Percentiles rank a stretch among this genome's conserved stretches.
These are phyloP conservation scores for Eriosoma lanigerum DNA, from an alignment of 1,140 invertebrate genomes.

Conservation along the genomic window DNA sequence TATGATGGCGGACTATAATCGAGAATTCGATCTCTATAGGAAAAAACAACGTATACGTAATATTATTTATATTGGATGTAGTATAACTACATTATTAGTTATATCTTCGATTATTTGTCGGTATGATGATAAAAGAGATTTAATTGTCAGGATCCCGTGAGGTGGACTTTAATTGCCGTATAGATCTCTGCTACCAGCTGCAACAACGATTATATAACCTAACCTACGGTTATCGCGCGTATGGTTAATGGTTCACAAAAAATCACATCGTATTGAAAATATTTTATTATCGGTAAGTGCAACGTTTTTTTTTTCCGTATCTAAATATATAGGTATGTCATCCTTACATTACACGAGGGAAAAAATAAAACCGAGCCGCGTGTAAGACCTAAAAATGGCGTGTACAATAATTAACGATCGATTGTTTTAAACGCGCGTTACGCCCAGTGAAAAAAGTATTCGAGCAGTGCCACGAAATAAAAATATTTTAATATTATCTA, in stretches of 20 bases:
- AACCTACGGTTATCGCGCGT: neutral
- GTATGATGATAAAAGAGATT: slow-evolving; percentile 26
- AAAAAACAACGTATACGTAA: no score
- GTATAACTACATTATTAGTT: no score
- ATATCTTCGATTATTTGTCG: slow-evolving; percentile 6
- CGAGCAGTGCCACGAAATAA: neutral
- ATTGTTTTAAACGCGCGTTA: slow-evolving; percentile 24
- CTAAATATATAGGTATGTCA: no score
- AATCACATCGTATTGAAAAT: neutral
- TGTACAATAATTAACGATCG: slow-evolving; percentile 29
- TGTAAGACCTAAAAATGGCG: no score
- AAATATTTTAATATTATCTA: neutral
- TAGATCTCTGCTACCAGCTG: neutral
- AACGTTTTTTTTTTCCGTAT: no score
- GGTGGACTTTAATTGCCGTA: slow-evolving; percentile 22
- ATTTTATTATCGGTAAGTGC: neutral
- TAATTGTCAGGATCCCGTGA: slow-evolving; percentile 21
- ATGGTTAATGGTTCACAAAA: neutral
- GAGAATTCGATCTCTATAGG: no score
- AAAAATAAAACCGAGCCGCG: neutral
- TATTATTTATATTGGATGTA: neutral
- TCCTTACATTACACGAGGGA: neutral
- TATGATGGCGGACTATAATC: no score
- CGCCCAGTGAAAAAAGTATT: neutral
- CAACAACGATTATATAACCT: neutral